Evolutionary conservation across 2,113 vertebrate species (phyloP).

Genomic region (Antidorcas marsupialis): DNA sequence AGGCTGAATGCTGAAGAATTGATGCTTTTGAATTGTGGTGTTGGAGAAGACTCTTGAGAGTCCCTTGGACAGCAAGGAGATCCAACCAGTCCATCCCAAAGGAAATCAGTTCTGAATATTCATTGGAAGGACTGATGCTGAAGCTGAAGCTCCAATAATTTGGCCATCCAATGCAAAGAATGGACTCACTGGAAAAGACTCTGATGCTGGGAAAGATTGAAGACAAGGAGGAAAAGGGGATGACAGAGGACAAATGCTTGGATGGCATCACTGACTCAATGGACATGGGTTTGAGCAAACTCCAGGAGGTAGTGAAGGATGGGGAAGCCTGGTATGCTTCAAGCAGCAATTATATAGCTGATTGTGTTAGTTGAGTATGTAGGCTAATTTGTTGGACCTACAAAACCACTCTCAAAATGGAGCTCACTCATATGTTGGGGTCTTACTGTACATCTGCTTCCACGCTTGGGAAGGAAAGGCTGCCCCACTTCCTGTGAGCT

Average conservation of each 20-base stretch:
- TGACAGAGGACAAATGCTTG: background rate
- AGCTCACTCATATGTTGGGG: background rate
- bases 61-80: background rate
- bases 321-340: background rate
- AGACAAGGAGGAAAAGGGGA: background rate
- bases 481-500: background rate
- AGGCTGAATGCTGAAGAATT: background rate
- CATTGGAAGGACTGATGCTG: background rate
- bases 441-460: background rate
- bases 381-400: background rate
- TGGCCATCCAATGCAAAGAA: background rate
- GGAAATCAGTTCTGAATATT: background rate
- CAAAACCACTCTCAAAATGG: background rate
- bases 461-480: too few species aligned
- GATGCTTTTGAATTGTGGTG: background rate
- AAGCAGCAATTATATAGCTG: background rate
- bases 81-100: background rate
- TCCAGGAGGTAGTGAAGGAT: background rate
- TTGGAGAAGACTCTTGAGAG: background rate
- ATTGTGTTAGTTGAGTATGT: background rate
- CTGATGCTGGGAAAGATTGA: background rate
- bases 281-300: background rate
- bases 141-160: background rate
- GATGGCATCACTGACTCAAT: background rate
- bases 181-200: background rate